A percentile compares a stretch with the other conserved stretches of the same genome.
Conservation (phyloP, 2,888 invertebrate genomes). For the Alloscopus bannaensis region DNA sequence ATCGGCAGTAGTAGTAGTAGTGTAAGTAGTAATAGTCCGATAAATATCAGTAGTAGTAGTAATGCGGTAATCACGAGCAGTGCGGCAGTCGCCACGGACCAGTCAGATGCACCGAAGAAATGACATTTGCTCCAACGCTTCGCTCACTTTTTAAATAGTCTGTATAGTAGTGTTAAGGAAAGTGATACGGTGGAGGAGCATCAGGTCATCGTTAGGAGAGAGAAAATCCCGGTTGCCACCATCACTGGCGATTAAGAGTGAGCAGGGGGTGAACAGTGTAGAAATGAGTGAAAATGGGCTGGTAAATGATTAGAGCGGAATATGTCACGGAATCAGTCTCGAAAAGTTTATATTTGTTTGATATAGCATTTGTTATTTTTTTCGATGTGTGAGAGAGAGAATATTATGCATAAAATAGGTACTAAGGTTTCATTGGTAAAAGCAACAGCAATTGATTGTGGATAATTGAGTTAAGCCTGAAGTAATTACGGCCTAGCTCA, state of each 20-base stretch:
- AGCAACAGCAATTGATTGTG: too few species aligned
- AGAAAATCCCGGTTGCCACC: constrained; percentile 9
- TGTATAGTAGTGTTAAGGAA: constrained; percentile 44
- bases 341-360: too few species aligned
- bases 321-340: too few species aligned
- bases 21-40: constrained; percentile 46
- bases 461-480: too few species aligned
- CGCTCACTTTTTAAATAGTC: constrained; percentile 48
- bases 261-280: not conserved
- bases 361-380: too few species aligned
- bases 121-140: constrained; percentile 52
- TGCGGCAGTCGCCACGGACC: constrained; percentile 26
- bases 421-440: too few species aligned
- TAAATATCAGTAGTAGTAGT: constrained; percentile 23
- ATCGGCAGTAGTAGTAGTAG: constrained; percentile 23
- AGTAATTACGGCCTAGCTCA: too few species aligned
- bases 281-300: not conserved
- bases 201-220: not conserved
- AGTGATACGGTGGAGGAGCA: constrained; percentile 18
- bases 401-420: too few species aligned
- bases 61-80: constrained; percentile 41
- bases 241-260: not conserved
- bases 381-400: too few species aligned
- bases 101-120: constrained; percentile 51
- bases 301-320: not conserved